phyloP scores from a whole-genome alignment of 2,113 vertebrate species.

The Ammodytes marinus region DNA sequence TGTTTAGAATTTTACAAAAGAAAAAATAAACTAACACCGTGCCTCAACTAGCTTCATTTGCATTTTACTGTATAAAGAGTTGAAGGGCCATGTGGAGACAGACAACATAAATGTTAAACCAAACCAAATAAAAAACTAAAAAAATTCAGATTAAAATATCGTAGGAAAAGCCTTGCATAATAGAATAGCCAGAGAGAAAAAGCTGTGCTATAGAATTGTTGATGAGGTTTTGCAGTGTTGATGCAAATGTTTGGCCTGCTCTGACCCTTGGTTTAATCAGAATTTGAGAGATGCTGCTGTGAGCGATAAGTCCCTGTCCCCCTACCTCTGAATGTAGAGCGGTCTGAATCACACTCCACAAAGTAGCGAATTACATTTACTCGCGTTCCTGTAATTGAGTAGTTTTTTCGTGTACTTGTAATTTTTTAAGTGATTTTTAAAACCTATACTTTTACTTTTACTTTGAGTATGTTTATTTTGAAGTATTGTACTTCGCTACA shows the following conservation, averaged over 20 bases:
- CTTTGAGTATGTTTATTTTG: too few relatives aligned
- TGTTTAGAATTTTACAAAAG: conserved; percentile 13
- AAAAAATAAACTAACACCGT: not conserved
- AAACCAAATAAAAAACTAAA: conserved; percentile 61
- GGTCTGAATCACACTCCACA: conserved; percentile 46
- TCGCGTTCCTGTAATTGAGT: too few relatives aligned
- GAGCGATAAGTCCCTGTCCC: conserved; percentile 42
- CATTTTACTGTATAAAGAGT: conserved; percentile 63
- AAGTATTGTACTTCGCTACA: too few relatives aligned
- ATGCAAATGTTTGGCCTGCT: conserved; percentile 68
- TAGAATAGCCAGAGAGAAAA: conserved; percentile 66
- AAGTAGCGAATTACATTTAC: too few relatives aligned
- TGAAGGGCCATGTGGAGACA: conserved; percentile 42
- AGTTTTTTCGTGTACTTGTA: too few relatives aligned
- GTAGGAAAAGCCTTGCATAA: conserved; percentile 54
- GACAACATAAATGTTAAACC: conserved; percentile 41
- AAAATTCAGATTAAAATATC: conserved; percentile 74
- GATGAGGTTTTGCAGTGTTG: conserved; percentile 63
- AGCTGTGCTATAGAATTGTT: conserved; percentile 66
- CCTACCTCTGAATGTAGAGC: conserved; percentile 38
- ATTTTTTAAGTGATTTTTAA: too few relatives aligned
- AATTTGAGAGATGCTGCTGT: conserved; percentile 55
- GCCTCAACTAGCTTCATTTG: conserved; percentile 48
- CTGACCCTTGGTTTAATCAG: conserved; percentile 76
- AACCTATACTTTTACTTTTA: too few relatives aligned